Conservation (phyloP, 2,888 invertebrate genomes). For the Agrenia bidenticulata region DNA sequence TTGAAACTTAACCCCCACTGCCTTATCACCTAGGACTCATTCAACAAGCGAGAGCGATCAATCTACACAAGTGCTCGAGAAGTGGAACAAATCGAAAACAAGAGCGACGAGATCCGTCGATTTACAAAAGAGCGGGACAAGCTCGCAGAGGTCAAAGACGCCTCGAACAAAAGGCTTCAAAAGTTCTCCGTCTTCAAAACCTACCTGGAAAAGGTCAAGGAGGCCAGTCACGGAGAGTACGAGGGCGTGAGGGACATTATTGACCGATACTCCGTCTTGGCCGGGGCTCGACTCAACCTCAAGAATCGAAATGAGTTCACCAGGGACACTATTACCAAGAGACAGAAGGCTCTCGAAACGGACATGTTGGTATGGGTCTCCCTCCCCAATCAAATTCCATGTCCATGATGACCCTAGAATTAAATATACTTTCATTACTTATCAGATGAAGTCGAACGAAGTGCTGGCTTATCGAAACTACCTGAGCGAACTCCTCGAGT, state of each 20-base stretch:
- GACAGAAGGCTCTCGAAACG: conserved; percentile 39
- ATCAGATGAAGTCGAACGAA: conserved; percentile 45
- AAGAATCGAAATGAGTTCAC: conserved; percentile 26
- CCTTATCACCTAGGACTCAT: conserved; percentile 31
- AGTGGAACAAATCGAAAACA: conserved; percentile 26
- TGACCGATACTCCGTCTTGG: conserved; percentile 46
- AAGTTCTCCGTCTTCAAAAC: conserved; percentile 46
- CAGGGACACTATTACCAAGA: conserved; percentile 34
- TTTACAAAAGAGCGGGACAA: conserved; percentile 34
- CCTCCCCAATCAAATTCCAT: too few relatives aligned
- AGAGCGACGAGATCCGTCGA: conserved; percentile 36
- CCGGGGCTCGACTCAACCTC: conserved; percentile 36
- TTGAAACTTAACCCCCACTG: not conserved
- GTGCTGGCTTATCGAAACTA: conserved; percentile 48
- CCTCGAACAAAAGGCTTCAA: conserved; percentile 34
- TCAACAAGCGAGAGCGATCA: conserved; percentile 38
- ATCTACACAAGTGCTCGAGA: conserved; percentile 34
- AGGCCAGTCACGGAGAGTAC: conserved; percentile 50
- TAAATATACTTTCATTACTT: not conserved
- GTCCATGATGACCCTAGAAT: too few relatives aligned
- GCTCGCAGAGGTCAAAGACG: conserved; percentile 30
- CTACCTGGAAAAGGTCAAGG: conserved; percentile 43
- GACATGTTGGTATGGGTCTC: conserved; percentile 38
- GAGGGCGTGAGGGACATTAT: conserved; percentile 47
- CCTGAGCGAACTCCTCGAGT: conserved; percentile 46